A percentile compares a stretch with the other conserved stretches of the same genome.
Conservation (phyloP, 1,140 invertebrate genomes). For the Babylonia areolata region DNA sequence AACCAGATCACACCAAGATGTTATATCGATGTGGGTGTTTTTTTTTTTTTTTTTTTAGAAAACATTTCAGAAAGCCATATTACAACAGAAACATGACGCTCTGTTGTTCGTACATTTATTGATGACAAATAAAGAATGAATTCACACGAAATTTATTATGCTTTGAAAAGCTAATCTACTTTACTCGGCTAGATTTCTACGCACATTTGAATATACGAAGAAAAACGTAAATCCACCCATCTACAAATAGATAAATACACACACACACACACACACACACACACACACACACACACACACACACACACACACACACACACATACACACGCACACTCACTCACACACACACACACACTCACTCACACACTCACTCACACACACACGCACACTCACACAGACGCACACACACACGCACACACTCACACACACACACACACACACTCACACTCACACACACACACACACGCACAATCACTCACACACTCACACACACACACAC, state of each 20-base stretch:
- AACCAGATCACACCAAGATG: too few relatives aligned
- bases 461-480: background rate
- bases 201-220: too few relatives aligned
- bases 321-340: background rate
- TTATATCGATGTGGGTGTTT: too few relatives aligned
- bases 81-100: too few relatives aligned
- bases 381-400: background rate
- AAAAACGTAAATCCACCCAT: background rate
- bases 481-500: too few relatives aligned
- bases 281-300: constrained; percentile 13
- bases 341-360: background rate
- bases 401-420: constrained; percentile 13
- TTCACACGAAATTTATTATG: too few relatives aligned
- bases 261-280: constrained; percentile 15
- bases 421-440: background rate
- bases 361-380: constrained; percentile 11
- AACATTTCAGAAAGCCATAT: too few relatives aligned
- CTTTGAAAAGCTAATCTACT: too few relatives aligned
- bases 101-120: too few relatives aligned
- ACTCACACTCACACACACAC: background rate
- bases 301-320: constrained; percentile 3
- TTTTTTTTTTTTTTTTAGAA: too few relatives aligned
- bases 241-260: background rate
- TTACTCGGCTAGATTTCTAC: too few relatives aligned
- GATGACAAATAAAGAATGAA: too few relatives aligned